Evolutionary conservation across 1,140 invertebrate species (phyloP).

Genomic region (Cataglyphis hispanica): DNA sequence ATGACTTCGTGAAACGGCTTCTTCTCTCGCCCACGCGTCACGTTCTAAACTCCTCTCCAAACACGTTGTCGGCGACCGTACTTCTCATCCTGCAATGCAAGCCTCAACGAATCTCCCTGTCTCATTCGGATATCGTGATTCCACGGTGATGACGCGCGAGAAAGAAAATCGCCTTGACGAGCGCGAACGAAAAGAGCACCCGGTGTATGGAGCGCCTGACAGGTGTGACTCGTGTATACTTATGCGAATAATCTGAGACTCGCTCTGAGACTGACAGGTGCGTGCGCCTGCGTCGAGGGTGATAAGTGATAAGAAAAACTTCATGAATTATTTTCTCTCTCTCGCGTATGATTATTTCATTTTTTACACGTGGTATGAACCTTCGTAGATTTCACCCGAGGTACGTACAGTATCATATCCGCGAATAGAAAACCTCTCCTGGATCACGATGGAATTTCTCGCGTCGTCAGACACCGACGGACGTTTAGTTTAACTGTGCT

Average conservation of each 20-base stretch:
- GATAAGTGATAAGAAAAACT: not conserved
- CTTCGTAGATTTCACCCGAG: slow-evolving; percentile 50
- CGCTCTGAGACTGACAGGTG: slow-evolving; percentile 44
- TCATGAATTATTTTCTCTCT: slow-evolving; percentile 29
- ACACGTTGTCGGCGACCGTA: not conserved
- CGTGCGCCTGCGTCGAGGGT: not conserved
- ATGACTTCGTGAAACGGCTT: slow-evolving; percentile 30
- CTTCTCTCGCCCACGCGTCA: slow-evolving; percentile 53
- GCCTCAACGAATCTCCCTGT: not conserved
- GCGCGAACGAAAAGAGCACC: slow-evolving; percentile 40
- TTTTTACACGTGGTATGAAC: slow-evolving; percentile 3
- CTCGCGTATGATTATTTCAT: slow-evolving; percentile 50
- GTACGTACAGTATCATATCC: not conserved
- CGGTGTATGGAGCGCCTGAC: slow-evolving; percentile 58
- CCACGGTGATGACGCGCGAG: not conserved
- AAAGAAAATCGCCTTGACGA: slow-evolving; percentile 24
- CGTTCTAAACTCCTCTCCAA: slow-evolving; percentile 32
- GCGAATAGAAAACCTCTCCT: not conserved
- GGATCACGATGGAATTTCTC: not conserved
- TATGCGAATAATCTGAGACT: slow-evolving; percentile 67
- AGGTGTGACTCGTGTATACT: slow-evolving; percentile 70
- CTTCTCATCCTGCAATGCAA: not conserved
- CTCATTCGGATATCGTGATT: not conserved
- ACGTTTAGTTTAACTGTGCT: not conserved
- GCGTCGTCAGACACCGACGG: not conserved